A percentile compares a stretch with the other conserved stretches of the same genome.
phyloP scores from a whole-genome alignment of 2,113 vertebrate genomes.

The Boulengerochromis microlepis region DNA sequence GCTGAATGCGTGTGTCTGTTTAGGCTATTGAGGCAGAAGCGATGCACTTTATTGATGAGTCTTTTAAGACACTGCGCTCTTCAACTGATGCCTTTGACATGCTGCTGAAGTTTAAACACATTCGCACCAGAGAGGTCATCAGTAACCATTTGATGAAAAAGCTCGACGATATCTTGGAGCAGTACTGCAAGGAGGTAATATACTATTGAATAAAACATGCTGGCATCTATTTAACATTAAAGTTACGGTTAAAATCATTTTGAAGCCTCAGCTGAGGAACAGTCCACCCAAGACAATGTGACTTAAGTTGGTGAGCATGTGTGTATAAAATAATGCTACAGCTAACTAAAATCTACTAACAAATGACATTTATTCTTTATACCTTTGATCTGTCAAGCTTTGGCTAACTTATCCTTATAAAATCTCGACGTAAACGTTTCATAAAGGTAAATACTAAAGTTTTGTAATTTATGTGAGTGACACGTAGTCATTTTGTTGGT shows the following conservation, averaged over 20 bases:
- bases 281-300: neutral
- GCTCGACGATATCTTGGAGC: slow-evolving; percentile 79
- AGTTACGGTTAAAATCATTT: neutral
- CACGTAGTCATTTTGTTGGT: neutral
- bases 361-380: neutral
- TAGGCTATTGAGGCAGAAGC: slow-evolving; percentile 87
- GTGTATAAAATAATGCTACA: neutral
- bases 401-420: neutral
- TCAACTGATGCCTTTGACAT: slow-evolving; percentile 86
- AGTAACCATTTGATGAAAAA: slow-evolving; percentile 87
- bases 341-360: neutral
- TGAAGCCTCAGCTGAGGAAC: neutral
- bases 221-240: neutral
- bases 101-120: slow-evolving; percentile 84
- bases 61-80: slow-evolving; percentile 85
- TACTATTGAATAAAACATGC: neutral
- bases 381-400: neutral
- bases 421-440: neutral
- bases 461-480: neutral
- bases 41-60: slow-evolving; percentile 83
- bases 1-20: neutral
- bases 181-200: slow-evolving; percentile 90
- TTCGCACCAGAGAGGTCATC: slow-evolving; percentile 76
- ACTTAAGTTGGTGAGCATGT: neutral
- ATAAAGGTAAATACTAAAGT: neutral